A percentile compares a stretch with the other conserved stretches of the same genome.
Conservation (phyloP, 2,888 invertebrate species). For the Autographa pulchrina region DNA sequence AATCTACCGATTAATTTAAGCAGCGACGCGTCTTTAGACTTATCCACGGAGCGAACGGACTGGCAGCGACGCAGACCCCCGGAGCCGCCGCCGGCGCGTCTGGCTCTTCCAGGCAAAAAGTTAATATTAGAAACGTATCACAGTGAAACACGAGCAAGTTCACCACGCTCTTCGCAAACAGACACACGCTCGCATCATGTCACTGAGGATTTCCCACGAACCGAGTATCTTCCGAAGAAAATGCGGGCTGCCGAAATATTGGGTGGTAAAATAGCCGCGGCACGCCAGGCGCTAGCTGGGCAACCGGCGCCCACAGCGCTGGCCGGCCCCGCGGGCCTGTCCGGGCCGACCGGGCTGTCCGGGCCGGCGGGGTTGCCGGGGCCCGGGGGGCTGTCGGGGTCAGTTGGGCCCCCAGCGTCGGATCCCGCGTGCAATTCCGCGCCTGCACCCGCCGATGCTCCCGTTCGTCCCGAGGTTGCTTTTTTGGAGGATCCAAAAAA, state of each 20-base stretch:
- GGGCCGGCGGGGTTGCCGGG: conserved; percentile 55
- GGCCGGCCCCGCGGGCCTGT: conserved; percentile 54
- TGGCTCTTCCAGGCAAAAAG: conserved; percentile 85
- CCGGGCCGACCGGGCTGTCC: conserved; percentile 53
- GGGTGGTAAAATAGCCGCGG: conserved; percentile 81
- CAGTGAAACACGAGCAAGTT: conserved; percentile 78
- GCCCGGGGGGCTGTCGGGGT: conserved; percentile 61
- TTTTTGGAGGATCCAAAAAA: conserved; percentile 90
- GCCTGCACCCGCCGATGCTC: conserved; percentile 62
- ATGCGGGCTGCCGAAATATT: conserved; percentile 87
- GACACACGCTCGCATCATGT: conserved; percentile 57
- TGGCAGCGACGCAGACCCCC: conserved; percentile 83
- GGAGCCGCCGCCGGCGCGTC: conserved; percentile 75
- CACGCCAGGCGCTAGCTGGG: conserved; percentile 64
- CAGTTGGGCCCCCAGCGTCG: conserved; percentile 56
- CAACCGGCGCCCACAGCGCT: conserved; percentile 61
- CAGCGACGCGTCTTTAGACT: conserved; percentile 84
- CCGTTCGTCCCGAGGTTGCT: conserved; percentile 79
- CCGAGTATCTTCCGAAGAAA: conserved; percentile 86
- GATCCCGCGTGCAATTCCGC: conserved; percentile 64
- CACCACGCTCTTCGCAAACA: conserved; percentile 68
- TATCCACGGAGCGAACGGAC: conserved; percentile 80
- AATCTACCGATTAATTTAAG: conserved; percentile 87
- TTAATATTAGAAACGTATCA: conserved; percentile 87
- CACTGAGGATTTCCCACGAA: conserved; percentile 73